These are phyloP conservation scores for Ophthalmolycus amberensis DNA, from an alignment of 2,113 vertebrate species.

Conservation along the genomic window DNA sequence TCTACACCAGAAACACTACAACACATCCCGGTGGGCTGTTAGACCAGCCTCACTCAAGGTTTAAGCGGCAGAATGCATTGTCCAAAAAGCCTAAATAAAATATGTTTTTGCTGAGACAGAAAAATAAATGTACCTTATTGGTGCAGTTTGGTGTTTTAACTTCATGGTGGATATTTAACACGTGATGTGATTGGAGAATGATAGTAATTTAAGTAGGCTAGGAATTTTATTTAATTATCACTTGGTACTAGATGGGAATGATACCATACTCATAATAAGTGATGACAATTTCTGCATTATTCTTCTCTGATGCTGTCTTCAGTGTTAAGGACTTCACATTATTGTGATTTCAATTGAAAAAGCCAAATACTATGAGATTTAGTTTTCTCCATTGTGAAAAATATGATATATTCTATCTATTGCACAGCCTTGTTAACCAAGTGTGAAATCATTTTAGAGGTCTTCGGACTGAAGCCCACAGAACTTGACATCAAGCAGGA, in stretches of 20 bases:
- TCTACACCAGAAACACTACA: too few relatives aligned
- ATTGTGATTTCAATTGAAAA: background rate
- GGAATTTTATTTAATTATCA: background rate
- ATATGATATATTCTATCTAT: background rate
- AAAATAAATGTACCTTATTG: background rate
- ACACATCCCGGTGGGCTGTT: too few relatives aligned
- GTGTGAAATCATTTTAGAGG: slow-evolving; percentile 36
- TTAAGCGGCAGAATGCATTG: background rate
- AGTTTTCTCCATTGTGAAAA: background rate
- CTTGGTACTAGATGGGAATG: too few relatives aligned
- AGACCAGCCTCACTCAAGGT: too few relatives aligned
- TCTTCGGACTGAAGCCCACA: slow-evolving; percentile 33
- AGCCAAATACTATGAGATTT: background rate
- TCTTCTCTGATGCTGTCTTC: background rate
- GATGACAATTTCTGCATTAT: background rate
- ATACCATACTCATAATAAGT: background rate
- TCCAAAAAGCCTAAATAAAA: background rate
- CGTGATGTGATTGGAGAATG: background rate
- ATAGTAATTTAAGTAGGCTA: background rate
- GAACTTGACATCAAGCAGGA: slow-evolving; percentile 37
- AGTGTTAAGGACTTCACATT: background rate
- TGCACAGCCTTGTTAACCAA: slow-evolving; percentile 13
- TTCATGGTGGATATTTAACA: background rate
- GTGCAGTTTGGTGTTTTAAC: background rate
- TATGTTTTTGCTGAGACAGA: background rate